phyloP scores from a whole-genome alignment of 2,888 invertebrate genomes.

The Choreutis nemorana region DNA sequence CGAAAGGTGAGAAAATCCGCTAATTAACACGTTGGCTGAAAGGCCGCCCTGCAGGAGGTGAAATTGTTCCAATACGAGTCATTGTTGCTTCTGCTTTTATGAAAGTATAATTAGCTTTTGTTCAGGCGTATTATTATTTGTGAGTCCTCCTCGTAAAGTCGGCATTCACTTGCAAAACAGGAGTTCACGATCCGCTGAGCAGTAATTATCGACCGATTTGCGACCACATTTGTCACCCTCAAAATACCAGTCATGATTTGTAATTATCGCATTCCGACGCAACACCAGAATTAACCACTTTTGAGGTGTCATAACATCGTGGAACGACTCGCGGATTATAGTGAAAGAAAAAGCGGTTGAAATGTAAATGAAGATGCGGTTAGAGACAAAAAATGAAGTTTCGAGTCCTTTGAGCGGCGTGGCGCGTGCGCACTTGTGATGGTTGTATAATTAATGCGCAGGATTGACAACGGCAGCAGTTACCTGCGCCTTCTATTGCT shows the following conservation, averaged over 20 bases:
- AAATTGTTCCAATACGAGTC: conserved; percentile 25
- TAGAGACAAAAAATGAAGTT: conserved; percentile 21
- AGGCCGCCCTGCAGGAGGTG: conserved; percentile 31
- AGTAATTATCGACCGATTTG: conserved; percentile 34
- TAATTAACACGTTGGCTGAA: conserved; percentile 47
- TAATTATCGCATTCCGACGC: conserved; percentile 37
- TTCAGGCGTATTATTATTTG: conserved; percentile 47
- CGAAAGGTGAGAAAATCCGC: conserved; percentile 57
- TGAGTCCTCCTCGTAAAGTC: conserved; percentile 23
- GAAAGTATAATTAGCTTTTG: conserved; percentile 56
- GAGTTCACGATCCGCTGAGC: conserved; percentile 49
- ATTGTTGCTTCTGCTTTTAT: conserved; percentile 36
- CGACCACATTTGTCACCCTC: conserved; percentile 29
- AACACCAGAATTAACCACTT: no score
- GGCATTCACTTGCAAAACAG: conserved; percentile 46
- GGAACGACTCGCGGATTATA: no score
- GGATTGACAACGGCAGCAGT: conserved; percentile 31
- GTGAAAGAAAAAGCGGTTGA: conserved; percentile 7
- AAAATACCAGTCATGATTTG: conserved; percentile 35
- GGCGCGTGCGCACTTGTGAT: conserved; percentile 22
- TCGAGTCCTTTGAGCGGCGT: conserved; percentile 29
- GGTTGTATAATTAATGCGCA: conserved; percentile 49
- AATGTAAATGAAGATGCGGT: conserved; percentile 25
- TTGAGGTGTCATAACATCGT: no score
- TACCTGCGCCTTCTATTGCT: conserved; percentile 36